These are phyloP conservation scores for Gyps fulvus DNA, from an alignment of 2,113 vertebrate species.

Conservation along the genomic window DNA sequence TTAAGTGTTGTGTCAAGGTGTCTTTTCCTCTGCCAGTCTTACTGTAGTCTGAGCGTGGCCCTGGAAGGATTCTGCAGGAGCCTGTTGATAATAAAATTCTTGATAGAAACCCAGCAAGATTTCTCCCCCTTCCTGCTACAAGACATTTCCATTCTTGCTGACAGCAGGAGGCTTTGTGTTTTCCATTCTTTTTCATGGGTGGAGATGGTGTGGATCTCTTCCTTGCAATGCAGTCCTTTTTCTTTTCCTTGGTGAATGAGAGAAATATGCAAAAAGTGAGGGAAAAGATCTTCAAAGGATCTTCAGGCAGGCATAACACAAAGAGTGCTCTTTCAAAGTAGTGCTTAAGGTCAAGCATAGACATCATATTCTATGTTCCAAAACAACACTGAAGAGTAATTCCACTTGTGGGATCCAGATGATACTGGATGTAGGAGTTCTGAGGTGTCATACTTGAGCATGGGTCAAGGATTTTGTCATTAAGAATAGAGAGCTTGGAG, in stretches of 20 bases:
- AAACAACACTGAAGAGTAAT: background rate
- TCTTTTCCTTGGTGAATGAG: background rate
- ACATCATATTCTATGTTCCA: background rate
- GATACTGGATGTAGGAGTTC: background rate
- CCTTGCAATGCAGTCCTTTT: background rate
- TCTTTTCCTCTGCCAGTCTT: background rate
- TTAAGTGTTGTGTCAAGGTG: background rate
- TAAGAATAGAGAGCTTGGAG: background rate
- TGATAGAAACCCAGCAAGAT: background rate
- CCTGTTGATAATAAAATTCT: background rate
- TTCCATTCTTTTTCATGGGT: background rate
- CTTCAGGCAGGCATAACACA: rapidly evolving
- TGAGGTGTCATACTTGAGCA: background rate
- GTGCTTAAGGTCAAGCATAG: background rate
- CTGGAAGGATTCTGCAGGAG: background rate
- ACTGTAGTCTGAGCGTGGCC: background rate
- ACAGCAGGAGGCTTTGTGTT: background rate
- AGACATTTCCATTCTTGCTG: background rate
- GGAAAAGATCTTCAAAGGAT: background rate
- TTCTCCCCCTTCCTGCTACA: background rate
- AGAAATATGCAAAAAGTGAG: background rate
- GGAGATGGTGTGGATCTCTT: background rate
- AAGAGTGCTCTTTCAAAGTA: background rate
- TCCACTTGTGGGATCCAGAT: background rate
- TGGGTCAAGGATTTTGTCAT: background rate